Evolutionary conservation across 2,888 invertebrate species (phyloP).

Genomic region (Coleophora flavipennella): DNA sequence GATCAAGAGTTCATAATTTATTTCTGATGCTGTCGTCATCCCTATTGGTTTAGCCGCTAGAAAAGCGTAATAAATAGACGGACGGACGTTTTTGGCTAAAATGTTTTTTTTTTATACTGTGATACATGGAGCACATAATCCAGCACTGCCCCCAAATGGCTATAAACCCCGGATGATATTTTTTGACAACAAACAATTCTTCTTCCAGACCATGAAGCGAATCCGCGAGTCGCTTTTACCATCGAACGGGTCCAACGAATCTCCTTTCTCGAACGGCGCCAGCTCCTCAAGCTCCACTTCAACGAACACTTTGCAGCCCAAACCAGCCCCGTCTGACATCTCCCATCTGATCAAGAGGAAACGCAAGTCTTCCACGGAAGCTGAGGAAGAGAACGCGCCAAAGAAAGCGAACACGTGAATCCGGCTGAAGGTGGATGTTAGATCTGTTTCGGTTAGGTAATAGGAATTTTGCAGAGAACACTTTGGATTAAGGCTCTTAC

Average conservation of each 20-base stretch:
- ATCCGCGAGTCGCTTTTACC: conserved; percentile 47
- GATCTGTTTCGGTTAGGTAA: too few relatives aligned
- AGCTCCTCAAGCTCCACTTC: conserved; percentile 22
- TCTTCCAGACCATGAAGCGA: conserved; percentile 51
- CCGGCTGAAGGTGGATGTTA: not conserved
- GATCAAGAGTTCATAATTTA: too few relatives aligned
- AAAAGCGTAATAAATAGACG: too few relatives aligned
- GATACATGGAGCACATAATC: too few relatives aligned
- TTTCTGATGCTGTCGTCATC: too few relatives aligned
- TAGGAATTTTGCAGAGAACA: too few relatives aligned
- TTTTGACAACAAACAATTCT: not conserved
- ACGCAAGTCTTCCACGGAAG: conserved; percentile 75
- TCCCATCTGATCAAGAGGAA: conserved; percentile 87
- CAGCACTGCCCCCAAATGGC: too few relatives aligned
- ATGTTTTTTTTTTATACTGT: too few relatives aligned
- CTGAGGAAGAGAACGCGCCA: conserved; percentile 69
- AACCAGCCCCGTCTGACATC: conserved; percentile 81
- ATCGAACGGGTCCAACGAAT: conserved; percentile 37
- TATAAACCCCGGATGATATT: too few relatives aligned
- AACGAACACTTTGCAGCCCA: conserved; percentile 32
- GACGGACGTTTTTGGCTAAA: too few relatives aligned
- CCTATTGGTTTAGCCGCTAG: too few relatives aligned
- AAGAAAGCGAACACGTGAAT: conserved; percentile 71
- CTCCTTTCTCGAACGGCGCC: conserved; percentile 20
- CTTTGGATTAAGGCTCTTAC: too few relatives aligned